A percentile compares a stretch with the other conserved stretches of the same genome.
Evolutionary conservation across 92 coral and sea anemone genomes (phyloP).

Genomic region (Bergia sp.): DNA sequence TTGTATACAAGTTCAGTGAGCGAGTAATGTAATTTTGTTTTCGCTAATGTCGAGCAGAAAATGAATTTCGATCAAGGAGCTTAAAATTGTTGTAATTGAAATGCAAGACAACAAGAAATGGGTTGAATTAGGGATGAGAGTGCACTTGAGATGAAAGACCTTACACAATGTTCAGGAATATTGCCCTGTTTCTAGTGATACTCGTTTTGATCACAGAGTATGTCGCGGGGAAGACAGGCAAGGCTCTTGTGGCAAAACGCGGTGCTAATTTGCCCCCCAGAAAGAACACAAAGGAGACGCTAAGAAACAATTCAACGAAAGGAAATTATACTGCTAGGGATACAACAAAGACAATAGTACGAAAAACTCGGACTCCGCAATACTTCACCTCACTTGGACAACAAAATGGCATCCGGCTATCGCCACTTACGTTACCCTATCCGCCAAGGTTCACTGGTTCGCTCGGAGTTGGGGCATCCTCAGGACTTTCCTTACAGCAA

Average conservation of each 20-base stretch:
- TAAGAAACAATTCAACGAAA: conserved; percentile 17
- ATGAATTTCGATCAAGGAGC: conserved; percentile 11
- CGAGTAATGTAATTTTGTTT: background rate
- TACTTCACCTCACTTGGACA: conserved; percentile 48
- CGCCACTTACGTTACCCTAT: conserved; percentile 65
- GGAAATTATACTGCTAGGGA: background rate
- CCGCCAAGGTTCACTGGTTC: conserved; percentile 65
- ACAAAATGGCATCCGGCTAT: conserved; percentile 62
- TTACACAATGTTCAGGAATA: conserved; percentile 55
- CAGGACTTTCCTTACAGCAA: conserved; percentile 47
- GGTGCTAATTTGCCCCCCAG: conserved; percentile 12
- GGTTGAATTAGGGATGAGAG: conserved; percentile 14
- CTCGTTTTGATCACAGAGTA: conserved; percentile 49
- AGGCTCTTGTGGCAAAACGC: background rate
- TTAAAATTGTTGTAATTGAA: background rate
- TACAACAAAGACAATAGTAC: background rate
- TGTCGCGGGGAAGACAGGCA: conserved; percentile 17
- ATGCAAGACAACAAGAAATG: conserved; percentile 33
- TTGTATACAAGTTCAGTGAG: background rate
- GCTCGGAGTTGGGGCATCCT: conserved; percentile 64
- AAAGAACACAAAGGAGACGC: background rate
- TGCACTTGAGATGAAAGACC: conserved; percentile 25
- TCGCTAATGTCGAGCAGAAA: background rate
- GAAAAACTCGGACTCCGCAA: conserved; percentile 73
- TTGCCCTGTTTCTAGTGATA: conserved; percentile 57